Conservation (phyloP, 2,888 invertebrate species). For the Julus scanicus region DNA sequence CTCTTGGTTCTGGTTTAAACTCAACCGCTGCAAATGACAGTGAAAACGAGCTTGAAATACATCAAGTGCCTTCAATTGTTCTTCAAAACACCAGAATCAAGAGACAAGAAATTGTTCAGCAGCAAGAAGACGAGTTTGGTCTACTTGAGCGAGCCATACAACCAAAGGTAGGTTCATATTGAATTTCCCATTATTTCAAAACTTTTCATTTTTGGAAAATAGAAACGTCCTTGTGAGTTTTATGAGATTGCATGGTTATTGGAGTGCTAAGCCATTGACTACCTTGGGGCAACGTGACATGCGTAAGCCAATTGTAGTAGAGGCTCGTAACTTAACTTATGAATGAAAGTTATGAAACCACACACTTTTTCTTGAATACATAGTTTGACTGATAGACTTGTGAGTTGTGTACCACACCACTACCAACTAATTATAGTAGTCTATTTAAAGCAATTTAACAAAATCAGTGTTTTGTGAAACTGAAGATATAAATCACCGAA, state of each 20-base stretch:
- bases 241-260: not conserved
- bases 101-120: not conserved
- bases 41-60: not conserved
- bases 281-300: not conserved
- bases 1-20: not conserved
- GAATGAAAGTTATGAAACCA: not conserved
- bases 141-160: not conserved
- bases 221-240: not conserved
- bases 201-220: not conserved
- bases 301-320: not conserved
- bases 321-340: not conserved
- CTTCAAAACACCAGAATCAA: slow-evolving; percentile 15
- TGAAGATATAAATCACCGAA: too few species aligned
- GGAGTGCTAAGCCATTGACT: not conserved
- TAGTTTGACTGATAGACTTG: too few species aligned
- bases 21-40: not conserved
- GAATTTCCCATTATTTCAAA: not conserved
- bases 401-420: not conserved
- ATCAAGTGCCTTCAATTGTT: slow-evolving; percentile 4
- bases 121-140: not conserved
- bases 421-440: too few species aligned
- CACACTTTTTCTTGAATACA: not conserved
- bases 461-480: too few species aligned
- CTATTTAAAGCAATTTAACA: too few species aligned
- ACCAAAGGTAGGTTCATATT: not conserved